A percentile compares a stretch with the other conserved stretches of the same genome.
These are phyloP conservation scores for Euleptes europaea DNA, from an alignment of 2,113 vertebrate genomes.

Conservation along the genomic window DNA sequence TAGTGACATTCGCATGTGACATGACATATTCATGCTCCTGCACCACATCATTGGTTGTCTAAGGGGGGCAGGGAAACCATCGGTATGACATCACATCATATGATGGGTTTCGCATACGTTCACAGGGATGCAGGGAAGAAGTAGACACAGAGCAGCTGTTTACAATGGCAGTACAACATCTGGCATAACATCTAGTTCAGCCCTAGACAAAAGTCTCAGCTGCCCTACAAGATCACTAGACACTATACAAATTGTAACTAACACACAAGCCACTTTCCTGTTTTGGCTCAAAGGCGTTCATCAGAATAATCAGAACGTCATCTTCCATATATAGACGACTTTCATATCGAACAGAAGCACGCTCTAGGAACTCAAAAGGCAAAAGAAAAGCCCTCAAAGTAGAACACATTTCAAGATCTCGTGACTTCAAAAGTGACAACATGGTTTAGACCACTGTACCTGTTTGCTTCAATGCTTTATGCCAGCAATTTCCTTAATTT, in stretches of 20 bases:
- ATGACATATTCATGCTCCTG: not conserved
- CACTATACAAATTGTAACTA: not conserved
- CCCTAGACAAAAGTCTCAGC: not conserved
- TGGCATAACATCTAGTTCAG: not conserved
- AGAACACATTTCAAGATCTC: not conserved
- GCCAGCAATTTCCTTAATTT: not conserved
- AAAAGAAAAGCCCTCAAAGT: not conserved
- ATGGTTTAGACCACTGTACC: not conserved
- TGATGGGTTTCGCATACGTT: not conserved
- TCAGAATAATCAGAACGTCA: too few relatives aligned
- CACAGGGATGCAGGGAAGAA: not conserved
- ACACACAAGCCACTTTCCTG: not conserved
- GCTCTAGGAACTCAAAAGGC: not conserved
- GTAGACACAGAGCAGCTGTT: too few relatives aligned
- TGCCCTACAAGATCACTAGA: too few relatives aligned
- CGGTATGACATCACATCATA: not conserved
- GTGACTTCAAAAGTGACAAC: not conserved
- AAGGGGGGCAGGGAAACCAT: too few relatives aligned
- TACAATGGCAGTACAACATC: too few relatives aligned
- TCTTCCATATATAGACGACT: not conserved
- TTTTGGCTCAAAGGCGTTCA: not conserved
- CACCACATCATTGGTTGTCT: too few relatives aligned
- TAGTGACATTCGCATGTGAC: not conserved
- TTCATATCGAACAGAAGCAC: not conserved
- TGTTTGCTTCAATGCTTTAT: not conserved